phyloP scores from a whole-genome alignment of 2,888 invertebrate genomes.

The Alloplasta piceator region DNA sequence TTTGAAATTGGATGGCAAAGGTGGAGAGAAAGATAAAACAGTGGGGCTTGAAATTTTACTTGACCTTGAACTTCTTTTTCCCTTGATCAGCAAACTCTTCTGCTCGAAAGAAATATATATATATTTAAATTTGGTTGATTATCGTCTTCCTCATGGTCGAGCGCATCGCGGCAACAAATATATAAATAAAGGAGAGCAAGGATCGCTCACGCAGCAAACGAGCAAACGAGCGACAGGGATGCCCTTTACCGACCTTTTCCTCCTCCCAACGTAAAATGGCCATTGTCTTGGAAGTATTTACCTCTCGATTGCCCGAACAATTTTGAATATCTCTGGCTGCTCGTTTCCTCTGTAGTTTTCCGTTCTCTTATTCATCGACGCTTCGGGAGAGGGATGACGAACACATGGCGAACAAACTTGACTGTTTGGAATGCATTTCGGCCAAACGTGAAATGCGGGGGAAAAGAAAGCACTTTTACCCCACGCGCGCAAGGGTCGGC shows the following conservation, averaged over 20 bases:
- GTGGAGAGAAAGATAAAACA: too few relatives aligned
- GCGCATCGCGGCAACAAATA: too few relatives aligned
- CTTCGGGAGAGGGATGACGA: constrained; percentile 65
- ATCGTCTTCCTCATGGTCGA: constrained; percentile 37
- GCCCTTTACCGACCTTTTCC: too few relatives aligned
- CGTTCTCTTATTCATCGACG: background rate
- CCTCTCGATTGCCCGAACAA: constrained; percentile 53
- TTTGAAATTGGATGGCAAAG: too few relatives aligned
- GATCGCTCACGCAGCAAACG: too few relatives aligned
- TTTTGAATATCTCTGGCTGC: constrained; percentile 33
- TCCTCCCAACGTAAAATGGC: constrained; percentile 18
- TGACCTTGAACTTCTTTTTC: too few relatives aligned
- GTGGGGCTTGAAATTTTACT: too few relatives aligned
- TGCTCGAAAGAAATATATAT: too few relatives aligned
- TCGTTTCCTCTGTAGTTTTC: background rate
- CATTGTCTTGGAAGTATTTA: constrained; percentile 57
- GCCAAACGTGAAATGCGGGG: constrained; percentile 31
- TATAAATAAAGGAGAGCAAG: too few relatives aligned
- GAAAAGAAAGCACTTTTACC: constrained; percentile 81
- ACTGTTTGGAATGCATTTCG: background rate
- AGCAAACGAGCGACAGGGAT: constrained; percentile 33
- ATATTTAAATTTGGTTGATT: constrained; percentile 7
- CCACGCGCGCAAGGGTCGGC: constrained; percentile 62
- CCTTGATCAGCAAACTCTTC: too few relatives aligned
- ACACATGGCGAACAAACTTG: constrained; percentile 81